Conservation (phyloP, 1,140 invertebrate species). For the Chymomyza costata region DNA sequence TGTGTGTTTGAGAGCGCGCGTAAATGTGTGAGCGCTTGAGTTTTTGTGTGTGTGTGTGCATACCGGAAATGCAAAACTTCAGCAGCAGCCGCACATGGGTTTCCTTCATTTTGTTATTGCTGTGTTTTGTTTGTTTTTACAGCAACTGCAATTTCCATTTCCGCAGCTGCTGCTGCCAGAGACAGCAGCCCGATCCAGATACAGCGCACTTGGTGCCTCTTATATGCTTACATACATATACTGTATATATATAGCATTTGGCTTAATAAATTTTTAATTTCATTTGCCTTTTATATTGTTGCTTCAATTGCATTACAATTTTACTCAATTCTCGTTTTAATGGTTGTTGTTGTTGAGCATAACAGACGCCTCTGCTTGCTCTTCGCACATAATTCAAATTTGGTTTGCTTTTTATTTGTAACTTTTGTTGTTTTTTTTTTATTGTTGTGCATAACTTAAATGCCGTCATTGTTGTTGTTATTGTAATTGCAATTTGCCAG, state of each 20-base stretch:
- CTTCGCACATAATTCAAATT: conserved; percentile 39
- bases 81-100: conserved; percentile 35
- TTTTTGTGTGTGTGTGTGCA: conserved; percentile 37
- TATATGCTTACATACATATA: too few relatives aligned
- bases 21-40: too few relatives aligned
- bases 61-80: conserved; percentile 71
- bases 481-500: conserved; percentile 34
- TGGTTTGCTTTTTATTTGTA: too few relatives aligned
- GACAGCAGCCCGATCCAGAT: conserved; percentile 11
- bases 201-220: too few relatives aligned
- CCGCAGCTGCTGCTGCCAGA: conserved; percentile 28
- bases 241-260: too few relatives aligned
- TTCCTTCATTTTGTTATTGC: conserved; percentile 7
- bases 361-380: conserved; percentile 5
- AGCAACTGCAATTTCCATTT: conserved; percentile 64
- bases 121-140: conserved; percentile 39
- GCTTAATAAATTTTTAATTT: conserved; percentile 68
- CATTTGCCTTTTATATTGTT: conserved; percentile 47
- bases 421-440: too few relatives aligned
- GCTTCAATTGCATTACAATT: conserved; percentile 62
- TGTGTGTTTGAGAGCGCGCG: neutral
- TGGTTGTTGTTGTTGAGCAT: too few relatives aligned
- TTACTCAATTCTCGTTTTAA: conserved; percentile 6
- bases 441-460: conserved; percentile 18
- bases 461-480: conserved; percentile 18